These are phyloP conservation scores for Cynaeus angustus DNA, from an alignment of 2,888 invertebrate genomes.

Conservation along the genomic window DNA sequence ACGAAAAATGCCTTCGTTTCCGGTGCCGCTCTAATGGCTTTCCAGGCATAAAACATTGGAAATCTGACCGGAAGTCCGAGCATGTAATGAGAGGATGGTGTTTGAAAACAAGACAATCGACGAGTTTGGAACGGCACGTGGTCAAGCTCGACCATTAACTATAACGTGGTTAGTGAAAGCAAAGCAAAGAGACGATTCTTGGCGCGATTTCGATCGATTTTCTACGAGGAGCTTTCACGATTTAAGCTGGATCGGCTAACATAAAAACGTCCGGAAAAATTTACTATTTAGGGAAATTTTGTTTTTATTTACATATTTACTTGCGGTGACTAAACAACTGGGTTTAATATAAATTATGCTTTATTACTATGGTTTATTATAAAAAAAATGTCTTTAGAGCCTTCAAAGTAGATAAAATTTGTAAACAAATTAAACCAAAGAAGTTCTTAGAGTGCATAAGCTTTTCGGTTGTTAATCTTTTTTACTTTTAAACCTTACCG, in stretches of 20 bases:
- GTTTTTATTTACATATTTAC: too few relatives aligned
- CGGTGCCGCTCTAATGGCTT: constrained; percentile 59
- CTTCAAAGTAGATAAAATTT: too few relatives aligned
- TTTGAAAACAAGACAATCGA: constrained; percentile 52
- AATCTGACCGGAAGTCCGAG: constrained; percentile 59
- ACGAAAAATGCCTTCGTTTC: constrained; percentile 54
- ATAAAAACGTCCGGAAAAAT: background rate
- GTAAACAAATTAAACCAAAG: too few relatives aligned
- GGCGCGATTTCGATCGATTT: constrained; percentile 45
- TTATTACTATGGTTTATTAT: too few relatives aligned
- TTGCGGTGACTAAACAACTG: too few relatives aligned
- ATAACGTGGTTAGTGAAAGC: constrained; percentile 45
- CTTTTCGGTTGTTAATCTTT: too few relatives aligned
- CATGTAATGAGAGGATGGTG: constrained; percentile 57
- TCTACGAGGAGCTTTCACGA: constrained; percentile 6
- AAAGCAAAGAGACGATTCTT: constrained; percentile 43
- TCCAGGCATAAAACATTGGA: constrained; percentile 57
- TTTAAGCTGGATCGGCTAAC: constrained; percentile 20
- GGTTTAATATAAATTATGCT: too few relatives aligned
- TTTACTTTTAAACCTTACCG: too few relatives aligned
- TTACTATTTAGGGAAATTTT: too few relatives aligned
- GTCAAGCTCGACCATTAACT: constrained; percentile 45
- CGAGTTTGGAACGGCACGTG: constrained; percentile 43
- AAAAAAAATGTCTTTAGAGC: too few relatives aligned
- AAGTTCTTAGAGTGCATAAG: too few relatives aligned